These are phyloP conservation scores for Steinernema carpocapsae DNA, from an alignment of 2,888 invertebrate species.

Conservation along the genomic window DNA sequence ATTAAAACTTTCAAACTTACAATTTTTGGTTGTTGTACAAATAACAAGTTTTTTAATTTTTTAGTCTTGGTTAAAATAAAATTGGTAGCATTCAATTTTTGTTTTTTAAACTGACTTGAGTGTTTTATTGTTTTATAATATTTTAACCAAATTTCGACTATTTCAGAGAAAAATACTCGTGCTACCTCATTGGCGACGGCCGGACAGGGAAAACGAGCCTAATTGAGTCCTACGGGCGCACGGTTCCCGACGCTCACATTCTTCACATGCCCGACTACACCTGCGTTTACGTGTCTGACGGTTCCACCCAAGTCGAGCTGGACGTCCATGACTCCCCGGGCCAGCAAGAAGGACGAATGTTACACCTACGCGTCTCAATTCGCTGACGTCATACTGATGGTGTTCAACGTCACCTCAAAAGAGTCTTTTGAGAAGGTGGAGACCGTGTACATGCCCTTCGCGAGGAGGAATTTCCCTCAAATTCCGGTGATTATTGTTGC, in stretches of 20 bases:
- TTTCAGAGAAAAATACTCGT: conserved; percentile 14
- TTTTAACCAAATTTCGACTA: too few species aligned
- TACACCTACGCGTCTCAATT: background rate
- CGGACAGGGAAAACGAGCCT: background rate
- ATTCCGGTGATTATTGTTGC: conserved; percentile 14
- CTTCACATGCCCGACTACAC: conserved; percentile 25
- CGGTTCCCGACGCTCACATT: background rate
- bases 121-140: too few species aligned
- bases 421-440: conserved; percentile 2
- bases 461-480: background rate
- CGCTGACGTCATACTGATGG: conserved; percentile 23
- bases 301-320: background rate
- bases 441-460: background rate
- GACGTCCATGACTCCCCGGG: conserved; percentile 13
- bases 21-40: too few species aligned
- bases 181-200: background rate
- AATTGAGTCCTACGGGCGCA: background rate
- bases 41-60: too few species aligned
- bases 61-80: too few species aligned
- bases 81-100: too few species aligned
- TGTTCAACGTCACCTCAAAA: background rate
- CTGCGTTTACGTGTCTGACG: conserved; percentile 1
- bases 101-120: too few species aligned
- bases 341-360: background rate
- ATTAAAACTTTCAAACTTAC: too few species aligned